Base-by-base conservation (phyloP, 1,140 invertebrate genomes). In the Physella acuta region DNA sequence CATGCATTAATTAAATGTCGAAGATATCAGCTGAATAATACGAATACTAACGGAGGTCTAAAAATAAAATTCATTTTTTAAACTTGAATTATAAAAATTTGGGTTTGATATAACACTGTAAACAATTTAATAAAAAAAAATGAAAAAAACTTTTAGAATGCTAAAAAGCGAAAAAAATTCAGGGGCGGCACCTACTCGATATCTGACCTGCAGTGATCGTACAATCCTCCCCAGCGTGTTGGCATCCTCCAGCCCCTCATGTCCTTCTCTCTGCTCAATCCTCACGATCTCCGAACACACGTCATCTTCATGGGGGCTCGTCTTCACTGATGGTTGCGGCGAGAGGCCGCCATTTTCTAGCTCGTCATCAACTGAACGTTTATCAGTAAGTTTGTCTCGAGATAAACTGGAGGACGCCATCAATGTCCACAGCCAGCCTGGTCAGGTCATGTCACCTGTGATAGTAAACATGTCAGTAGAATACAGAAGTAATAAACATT, bases 301-400 rank as follows among this genome's bases (percentile, higher is more conserved):
- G 69, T 82, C 81, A 52, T 81, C 80, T 3, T 82, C 79, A 11
- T 78, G 74, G 37, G 79, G 78, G 16, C 80, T 77, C 11, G 78
- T 78, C 30, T 74, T 69, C 0, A 78, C 68, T 5, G 80, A 83
- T 14, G 75, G 70, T 59, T 78, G 78, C 0, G 79, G 79, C 71
- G 79, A 81, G 16, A 82, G 63, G n/a, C 77, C 79, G 11, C 81
- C 81, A 75, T 83, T 83, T 70, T 83, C 81, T 39, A 83, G 72
- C 26, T 83, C 81, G 5, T 78, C 78, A 17, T 78, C 76, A 17
- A 66, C 60, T 11, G 71, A 58, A 16, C 65, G 34, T 71, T 75
- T 70, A 51, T 65, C 65, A 5, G 79, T 80, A 37, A 78, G 67
- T 53, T 75, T 72, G 44, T 79, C 77, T 34, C 76, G 66, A 5